Conservation (phyloP, 2,888 invertebrate species). For the Tipula unca region DNA sequence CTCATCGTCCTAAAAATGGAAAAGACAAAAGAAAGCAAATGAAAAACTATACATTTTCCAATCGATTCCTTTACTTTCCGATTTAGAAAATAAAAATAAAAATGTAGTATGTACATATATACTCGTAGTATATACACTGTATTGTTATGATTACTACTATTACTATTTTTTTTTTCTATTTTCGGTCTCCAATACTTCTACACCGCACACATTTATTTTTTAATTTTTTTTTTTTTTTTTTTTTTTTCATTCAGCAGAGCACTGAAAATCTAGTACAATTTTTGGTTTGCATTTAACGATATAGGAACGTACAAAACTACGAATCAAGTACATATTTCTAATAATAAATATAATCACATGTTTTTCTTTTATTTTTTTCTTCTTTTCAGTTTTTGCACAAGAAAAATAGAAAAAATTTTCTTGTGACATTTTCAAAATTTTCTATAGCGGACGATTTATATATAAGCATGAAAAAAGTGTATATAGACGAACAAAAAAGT, state of each 20-base stretch:
- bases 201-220: background rate
- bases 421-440: constrained; percentile 8
- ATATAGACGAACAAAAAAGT: background rate
- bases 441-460: background rate
- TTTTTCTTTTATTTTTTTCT: background rate
- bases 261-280: background rate
- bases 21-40: background rate
- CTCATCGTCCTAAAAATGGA: background rate
- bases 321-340: constrained; percentile 2
- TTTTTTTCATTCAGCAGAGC: background rate
- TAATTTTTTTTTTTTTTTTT: background rate
- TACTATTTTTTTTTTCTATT: background rate
- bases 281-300: background rate
- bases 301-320: background rate
- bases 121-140: background rate
- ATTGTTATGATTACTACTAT: background rate
- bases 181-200: background rate
- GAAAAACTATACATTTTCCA: background rate
- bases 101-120: background rate
- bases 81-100: background rate
- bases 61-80: background rate
- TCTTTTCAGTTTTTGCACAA: background rate
- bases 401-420: background rate
- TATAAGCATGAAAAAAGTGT: background rate
- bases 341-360: constrained; percentile 14